Evolutionary conservation across 2,888 invertebrate species (phyloP), one percentile per base, ranked within the genome.

Genomic region (Caenorhabditis sp.): DNA sequence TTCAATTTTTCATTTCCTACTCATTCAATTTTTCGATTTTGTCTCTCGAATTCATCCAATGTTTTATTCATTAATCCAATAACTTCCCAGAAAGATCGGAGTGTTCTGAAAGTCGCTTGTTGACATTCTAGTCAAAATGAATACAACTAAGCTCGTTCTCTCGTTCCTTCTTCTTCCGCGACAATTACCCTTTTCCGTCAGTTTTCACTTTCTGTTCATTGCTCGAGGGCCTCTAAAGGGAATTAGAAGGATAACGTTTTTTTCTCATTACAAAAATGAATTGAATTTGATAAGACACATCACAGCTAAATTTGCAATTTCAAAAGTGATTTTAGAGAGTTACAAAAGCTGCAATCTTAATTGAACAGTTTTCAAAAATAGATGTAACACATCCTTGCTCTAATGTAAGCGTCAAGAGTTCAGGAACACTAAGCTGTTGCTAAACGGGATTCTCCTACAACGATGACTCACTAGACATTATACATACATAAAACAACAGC

Each of bases 121-220:
- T 47, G 51, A 51, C 51, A 24, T 22, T 11, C 24, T 51, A 3
- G 51, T n/a, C n/a, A 32, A 9, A 32, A 32, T 24, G 51, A 51
- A 51, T 24, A 51, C 51, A 51, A 24, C 5, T n/a, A 11, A 4
- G 24, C 24, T 24, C 24, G 3, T 6, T 32, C 32, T 32, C 32
- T 32, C 32, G n/a, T n/a, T 32, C 32, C 4, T 9, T 32, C 9
- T 32, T 9, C 5, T 32, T 32, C 51, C 11, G 51, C 51, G 51
- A 26, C 51, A 51, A 51, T 51, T 51, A 51, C 51, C 51, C 51
- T 51, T 51, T 51, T 51, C 51, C 51, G 51, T 51, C 24, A 15
- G 22, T 51, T 51, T 51, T 47, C 47, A 18, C 47, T 47, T 47
- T 47, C 47, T 51, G 51, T 51, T 51, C 51, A 24, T 51, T 51